phyloP scores from a whole-genome alignment of 2,113 vertebrate species.

The Gymnorhina tibicen region DNA sequence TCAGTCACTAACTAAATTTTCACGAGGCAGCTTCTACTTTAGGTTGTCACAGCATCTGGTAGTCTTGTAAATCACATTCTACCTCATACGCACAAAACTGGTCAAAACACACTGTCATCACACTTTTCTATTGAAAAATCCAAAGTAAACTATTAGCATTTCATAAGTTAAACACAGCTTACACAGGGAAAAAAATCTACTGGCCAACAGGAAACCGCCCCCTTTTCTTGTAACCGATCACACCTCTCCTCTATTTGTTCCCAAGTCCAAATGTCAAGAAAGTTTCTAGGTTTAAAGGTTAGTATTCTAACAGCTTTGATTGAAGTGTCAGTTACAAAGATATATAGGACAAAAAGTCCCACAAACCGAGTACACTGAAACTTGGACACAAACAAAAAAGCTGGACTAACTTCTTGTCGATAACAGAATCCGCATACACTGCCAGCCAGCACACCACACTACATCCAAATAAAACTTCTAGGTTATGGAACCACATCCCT shows the following conservation, averaged over 20 bases:
- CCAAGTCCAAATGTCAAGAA: background rate
- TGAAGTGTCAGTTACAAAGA: background rate
- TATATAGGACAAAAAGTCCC: background rate
- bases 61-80: background rate
- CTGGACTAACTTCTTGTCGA: background rate
- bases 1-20: background rate
- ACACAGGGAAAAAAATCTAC: background rate
- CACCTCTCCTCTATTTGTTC: background rate
- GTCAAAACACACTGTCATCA: background rate
- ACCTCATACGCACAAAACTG: background rate
- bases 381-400: background rate
- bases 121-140: background rate
- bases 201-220: background rate
- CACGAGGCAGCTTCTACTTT: background rate
- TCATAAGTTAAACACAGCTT: background rate
- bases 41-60: background rate
- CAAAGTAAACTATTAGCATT: background rate
- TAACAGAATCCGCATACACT: rapidly evolving
- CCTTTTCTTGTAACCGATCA: background rate
- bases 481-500: background rate
- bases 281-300: slow-evolving; percentile 4
- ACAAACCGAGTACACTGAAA: background rate
- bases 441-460: background rate
- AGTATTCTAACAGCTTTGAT: background rate
- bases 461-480: background rate